phyloP scores from a whole-genome alignment of 2,797 vertebrate genomes.

The Selene dorsalis region DNA sequence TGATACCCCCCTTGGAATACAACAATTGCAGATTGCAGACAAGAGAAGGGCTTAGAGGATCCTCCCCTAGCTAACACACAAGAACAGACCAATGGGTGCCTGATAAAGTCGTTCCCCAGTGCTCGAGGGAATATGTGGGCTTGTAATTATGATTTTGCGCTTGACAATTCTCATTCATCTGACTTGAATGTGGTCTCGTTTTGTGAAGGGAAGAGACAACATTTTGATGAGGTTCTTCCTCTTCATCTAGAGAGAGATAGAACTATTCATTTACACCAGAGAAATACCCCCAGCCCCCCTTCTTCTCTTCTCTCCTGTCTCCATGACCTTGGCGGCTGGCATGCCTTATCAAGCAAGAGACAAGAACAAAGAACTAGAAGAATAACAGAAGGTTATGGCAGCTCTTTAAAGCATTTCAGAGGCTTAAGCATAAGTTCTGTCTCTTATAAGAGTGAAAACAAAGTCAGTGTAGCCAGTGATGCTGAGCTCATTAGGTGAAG shows the following conservation, averaged over 20 bases:
- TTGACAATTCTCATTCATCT: conserved; percentile 85
- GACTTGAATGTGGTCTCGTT: conserved; percentile 78
- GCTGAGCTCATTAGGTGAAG: conserved; percentile 75
- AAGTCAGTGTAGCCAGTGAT: conserved; percentile 68
- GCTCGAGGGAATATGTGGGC: conserved; percentile 77
- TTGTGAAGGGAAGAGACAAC: conserved; percentile 77
- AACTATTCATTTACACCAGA: conserved; percentile 81
- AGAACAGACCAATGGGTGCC: conserved; percentile 76
- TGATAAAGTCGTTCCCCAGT: conserved; percentile 76
- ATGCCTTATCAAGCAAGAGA: conserved; percentile 83
- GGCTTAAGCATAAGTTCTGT: conserved; percentile 77
- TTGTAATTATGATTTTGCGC: conserved; percentile 85
- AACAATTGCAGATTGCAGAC: conserved; percentile 85
- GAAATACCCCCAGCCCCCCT: conserved; percentile 57
- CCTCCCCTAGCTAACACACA: conserved; percentile 71
- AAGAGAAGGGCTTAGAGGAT: conserved; percentile 81
- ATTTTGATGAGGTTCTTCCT: conserved; percentile 85
- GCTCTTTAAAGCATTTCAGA: conserved; percentile 80
- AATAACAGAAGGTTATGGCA: conserved; percentile 84
- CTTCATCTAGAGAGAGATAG: conserved; percentile 80
- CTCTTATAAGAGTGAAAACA: conserved; percentile 76
- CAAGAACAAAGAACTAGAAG: conserved; percentile 82
- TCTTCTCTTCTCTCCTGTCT: conserved; percentile 70
- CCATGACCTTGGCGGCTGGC: conserved; percentile 82
- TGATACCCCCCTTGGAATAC: conserved; percentile 83